These are phyloP conservation scores for Morpho achilles DNA, from an alignment of 2,888 invertebrate genomes.

Conservation along the genomic window DNA sequence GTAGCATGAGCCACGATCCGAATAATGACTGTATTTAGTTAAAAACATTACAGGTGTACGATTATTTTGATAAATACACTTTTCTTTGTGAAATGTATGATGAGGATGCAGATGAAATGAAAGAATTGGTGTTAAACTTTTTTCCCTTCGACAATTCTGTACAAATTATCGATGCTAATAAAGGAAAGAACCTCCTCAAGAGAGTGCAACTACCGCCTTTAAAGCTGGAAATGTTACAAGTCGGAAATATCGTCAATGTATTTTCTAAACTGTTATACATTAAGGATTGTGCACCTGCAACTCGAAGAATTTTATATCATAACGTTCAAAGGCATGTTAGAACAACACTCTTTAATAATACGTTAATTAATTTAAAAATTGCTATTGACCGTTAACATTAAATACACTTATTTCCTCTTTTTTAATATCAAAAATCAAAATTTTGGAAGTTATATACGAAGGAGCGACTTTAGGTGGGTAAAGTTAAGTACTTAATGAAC, in stretches of 20 bases:
- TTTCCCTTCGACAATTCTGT: constrained; percentile 88
- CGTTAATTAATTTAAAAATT: too few species aligned
- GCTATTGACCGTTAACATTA: too few species aligned
- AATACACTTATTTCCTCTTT: too few species aligned
- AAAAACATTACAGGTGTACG: constrained; percentile 51
- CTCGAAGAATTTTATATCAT: constrained; percentile 79
- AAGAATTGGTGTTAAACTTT: constrained; percentile 86
- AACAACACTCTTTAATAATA: neutral
- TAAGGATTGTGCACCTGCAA: constrained; percentile 84
- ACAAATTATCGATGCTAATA: constrained; percentile 84
- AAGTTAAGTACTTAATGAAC: too few species aligned
- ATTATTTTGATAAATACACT: constrained; percentile 75
- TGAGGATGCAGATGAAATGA: constrained; percentile 82
- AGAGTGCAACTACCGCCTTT: constrained; percentile 83
- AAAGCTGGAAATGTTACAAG: constrained; percentile 82
- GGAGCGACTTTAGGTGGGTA: too few species aligned
- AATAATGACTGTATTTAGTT: neutral
- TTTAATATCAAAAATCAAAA: too few species aligned
- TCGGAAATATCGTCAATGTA: constrained; percentile 85
- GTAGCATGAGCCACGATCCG: too few species aligned
- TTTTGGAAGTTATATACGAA: too few species aligned
- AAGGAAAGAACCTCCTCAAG: constrained; percentile 80
- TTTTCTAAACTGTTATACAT: constrained; percentile 86
- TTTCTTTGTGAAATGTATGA: constrained; percentile 93
- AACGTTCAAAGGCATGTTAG: constrained; percentile 80